Evolutionary conservation across 1,140 invertebrate genomes (phyloP).

Genomic region (Drosophila nigrodunni): DNA sequence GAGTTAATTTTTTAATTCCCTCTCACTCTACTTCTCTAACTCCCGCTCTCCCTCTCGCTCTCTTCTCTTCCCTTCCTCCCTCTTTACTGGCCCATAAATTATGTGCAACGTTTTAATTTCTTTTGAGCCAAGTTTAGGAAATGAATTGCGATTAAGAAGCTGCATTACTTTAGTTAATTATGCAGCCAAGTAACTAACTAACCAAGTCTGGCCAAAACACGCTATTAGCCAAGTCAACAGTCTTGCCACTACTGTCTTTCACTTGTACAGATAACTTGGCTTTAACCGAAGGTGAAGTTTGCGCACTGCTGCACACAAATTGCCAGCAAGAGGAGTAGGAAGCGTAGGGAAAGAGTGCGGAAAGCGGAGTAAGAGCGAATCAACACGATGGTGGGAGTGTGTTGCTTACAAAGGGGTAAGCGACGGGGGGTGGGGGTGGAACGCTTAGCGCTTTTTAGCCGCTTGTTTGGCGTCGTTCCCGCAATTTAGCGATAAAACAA

Average conservation of each 20-base stretch:
- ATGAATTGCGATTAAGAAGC: conserved; percentile 67
- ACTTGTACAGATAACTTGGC: neutral
- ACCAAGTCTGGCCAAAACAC: conserved; percentile 3
- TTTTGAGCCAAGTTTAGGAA: conserved; percentile 47
- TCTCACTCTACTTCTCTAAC: neutral
- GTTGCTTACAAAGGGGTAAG: neutral
- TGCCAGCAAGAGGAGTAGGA: conserved; percentile 38
- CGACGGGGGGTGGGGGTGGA: neutral
- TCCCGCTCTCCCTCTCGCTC: neutral
- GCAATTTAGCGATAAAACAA: conserved; percentile 80
- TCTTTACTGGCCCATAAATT: conserved; percentile 59
- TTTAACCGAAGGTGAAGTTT: conserved; percentile 37
- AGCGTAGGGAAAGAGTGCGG: neutral
- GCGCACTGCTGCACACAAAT: conserved; percentile 65
- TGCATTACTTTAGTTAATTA: conserved; percentile 53
- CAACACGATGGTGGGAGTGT: conserved; percentile 23
- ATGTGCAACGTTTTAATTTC: conserved; percentile 81
- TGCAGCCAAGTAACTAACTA: conserved; percentile 29
- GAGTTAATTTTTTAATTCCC: conserved; percentile 56
- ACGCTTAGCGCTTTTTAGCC: conserved; percentile 79
- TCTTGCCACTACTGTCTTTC: neutral
- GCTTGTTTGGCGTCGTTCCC: conserved; percentile 62
- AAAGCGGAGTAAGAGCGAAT: neutral
- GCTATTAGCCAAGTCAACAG: conserved; percentile 2
- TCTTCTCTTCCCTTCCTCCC: neutral